Evolutionary conservation across 2,888 invertebrate species (phyloP), one percentile per base, ranked within the genome.

Genomic region (Cerceris rybyensis): DNA sequence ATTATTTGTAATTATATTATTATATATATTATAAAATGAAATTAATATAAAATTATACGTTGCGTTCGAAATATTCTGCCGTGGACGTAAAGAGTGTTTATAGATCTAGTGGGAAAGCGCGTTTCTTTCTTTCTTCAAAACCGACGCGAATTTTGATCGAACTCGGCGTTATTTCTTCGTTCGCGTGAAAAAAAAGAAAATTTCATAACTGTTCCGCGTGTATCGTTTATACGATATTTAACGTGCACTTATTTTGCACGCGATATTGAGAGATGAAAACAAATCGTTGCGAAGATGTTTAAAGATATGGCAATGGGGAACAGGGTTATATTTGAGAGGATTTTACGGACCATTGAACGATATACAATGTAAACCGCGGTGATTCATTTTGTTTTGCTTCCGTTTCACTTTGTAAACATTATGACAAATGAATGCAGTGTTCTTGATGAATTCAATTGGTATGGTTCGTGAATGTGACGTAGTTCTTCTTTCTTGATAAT

Each of bases 1-100:
- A 72, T 83, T 83, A 83, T 84, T 83, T 83, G 83, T 83, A 83
- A 83, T 83, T 83, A 83, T 83, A 82, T 85, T 78, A 86, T 83
- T 85, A 86, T 87, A 78, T 80, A 83, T 87, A 86, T 79, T 86
- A 82, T 80, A 68, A 87, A 87, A 84, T 85, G 79, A 87, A 89
- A 89, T 89, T 89, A 89, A 90, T 90, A 90, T 88, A 90, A 88
- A 89, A 88, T 86, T 86, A 83, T 87, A 83, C 84, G 75, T 78
- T 81, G 82, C 83, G 84, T 86, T 87, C 80, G 72, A 65, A 83
- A 81, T 78, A 78, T 77, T 81, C 80, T 81, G 78, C 81, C 60
- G 77, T 66, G 82, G 54, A 68, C 74, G 76, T 74, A 73, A 49
- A 49, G 59, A 41, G 60, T 42, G 11, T 16, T 16, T 52, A 46